A percentile compares a stretch with the other conserved stretches of the same genome.
These are phyloP conservation scores for Heptranchias perlo DNA, from an alignment of 2,113 vertebrate species.

Conservation along the genomic window DNA sequence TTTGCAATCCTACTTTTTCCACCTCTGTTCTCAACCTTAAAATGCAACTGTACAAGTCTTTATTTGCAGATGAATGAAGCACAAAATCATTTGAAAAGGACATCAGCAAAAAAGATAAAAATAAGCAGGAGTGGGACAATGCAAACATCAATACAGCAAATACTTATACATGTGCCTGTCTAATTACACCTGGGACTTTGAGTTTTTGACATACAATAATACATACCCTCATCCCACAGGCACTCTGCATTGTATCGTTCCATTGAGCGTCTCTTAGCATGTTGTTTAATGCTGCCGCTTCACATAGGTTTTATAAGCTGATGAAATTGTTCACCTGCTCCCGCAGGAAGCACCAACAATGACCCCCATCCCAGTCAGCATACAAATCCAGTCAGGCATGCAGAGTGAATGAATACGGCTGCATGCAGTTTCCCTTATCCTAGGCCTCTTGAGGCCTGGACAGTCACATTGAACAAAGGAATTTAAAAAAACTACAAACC, in stretches of 20 bases:
- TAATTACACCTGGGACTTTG: background rate
- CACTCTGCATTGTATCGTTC: background rate
- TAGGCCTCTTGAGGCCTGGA: background rate
- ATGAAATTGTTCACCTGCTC: slow-evolving; percentile 36
- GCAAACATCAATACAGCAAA: background rate
- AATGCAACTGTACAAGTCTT: background rate
- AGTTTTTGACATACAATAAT: slow-evolving; percentile 20
- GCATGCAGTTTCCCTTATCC: background rate
- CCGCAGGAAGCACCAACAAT: slow-evolving; percentile 31
- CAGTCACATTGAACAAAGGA: background rate
- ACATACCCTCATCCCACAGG: slow-evolving; percentile 28
- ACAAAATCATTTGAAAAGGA: background rate
- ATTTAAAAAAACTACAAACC: background rate
- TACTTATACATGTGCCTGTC: background rate
- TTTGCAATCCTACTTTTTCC: background rate
- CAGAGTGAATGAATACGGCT: slow-evolving; percentile 11
- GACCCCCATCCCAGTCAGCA: slow-evolving; percentile 29
- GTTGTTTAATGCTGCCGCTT: slow-evolving; percentile 18
- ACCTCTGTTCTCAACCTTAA: background rate
- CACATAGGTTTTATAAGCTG: slow-evolving; percentile 31
- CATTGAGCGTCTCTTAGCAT: background rate
- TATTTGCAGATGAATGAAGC: background rate
- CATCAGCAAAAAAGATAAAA: background rate
- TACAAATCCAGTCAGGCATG: slow-evolving; percentile 32
- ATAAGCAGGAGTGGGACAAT: no score